Evolutionary conservation across 2,113 vertebrate genomes (phyloP).

Genomic region (Macroglossus sobrinus): DNA sequence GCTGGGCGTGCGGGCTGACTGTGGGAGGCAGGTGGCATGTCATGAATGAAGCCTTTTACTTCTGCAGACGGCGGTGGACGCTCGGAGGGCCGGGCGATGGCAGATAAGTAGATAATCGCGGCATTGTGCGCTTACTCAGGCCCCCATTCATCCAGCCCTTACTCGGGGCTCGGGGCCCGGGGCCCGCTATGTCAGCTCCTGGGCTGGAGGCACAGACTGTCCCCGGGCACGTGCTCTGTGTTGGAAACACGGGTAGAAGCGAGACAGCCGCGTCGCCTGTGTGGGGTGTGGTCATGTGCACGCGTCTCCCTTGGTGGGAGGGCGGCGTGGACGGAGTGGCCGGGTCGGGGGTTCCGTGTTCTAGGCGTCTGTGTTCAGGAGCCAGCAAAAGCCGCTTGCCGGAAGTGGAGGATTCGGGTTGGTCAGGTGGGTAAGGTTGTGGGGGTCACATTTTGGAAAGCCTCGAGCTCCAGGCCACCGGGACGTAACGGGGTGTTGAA

Average conservation of each 20-base stretch:
- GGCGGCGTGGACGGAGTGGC: fast-evolving
- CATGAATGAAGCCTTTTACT: fast-evolving
- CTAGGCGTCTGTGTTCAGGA: too few relatives aligned
- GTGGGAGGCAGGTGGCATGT: fast-evolving
- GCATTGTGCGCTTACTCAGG: fast-evolving
- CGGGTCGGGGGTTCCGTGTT: neutral
- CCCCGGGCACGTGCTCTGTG: neutral
- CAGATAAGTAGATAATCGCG: fast-evolving
- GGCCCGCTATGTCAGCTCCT: neutral
- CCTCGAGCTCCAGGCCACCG: neutral
- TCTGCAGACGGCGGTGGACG: neutral
- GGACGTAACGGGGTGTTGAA: neutral
- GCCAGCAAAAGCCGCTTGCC: neutral
- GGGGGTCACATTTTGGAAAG: neutral
- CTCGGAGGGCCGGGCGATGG: fast-evolving
- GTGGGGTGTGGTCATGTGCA: neutral
- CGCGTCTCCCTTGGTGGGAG: neutral
- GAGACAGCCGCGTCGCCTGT: neutral
- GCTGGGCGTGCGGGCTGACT: fast-evolving
- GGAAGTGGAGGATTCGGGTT: neutral
- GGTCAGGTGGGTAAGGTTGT: neutral
- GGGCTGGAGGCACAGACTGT: neutral
- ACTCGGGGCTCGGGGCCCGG: neutral
- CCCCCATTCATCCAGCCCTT: fast-evolving
- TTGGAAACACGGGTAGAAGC: too few relatives aligned